phyloP scores from a whole-genome alignment of 2,113 vertebrate species.

The Myodes glareolus region DNA sequence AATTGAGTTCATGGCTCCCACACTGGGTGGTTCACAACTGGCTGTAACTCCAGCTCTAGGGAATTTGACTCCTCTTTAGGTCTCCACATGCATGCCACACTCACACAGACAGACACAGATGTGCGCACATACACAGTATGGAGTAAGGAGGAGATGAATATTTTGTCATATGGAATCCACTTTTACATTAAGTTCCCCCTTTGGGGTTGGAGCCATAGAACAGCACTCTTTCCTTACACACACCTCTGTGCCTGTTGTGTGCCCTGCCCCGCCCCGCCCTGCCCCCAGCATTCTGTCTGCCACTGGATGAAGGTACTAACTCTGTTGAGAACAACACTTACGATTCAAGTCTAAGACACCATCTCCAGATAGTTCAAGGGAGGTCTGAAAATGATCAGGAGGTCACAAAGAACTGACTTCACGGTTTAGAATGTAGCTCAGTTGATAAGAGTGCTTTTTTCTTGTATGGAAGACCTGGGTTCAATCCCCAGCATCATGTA shows the following conservation, averaged over 20 bases:
- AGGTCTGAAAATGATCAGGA: background rate
- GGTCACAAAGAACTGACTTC: background rate
- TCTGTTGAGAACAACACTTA: rapidly evolving
- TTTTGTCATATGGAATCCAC: background rate
- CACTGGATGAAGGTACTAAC: rapidly evolving
- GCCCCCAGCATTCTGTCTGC: background rate
- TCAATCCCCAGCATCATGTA: too few species aligned
- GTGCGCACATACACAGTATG: background rate
- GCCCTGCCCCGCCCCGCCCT: rapidly evolving
- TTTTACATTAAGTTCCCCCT: background rate
- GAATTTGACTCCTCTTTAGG: background rate
- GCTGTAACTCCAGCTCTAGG: background rate
- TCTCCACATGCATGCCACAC: background rate
- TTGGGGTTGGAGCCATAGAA: background rate
- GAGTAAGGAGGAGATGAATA: background rate
- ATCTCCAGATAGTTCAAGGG: background rate
- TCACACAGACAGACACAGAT: background rate
- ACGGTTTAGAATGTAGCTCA: too few species aligned
- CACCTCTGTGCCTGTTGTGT: background rate
- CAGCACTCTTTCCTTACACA: background rate
- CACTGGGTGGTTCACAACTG: background rate
- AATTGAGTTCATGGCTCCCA: background rate
- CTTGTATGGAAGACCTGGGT: background rate
- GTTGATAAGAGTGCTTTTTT: background rate
- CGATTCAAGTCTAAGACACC: background rate